Evolutionary conservation across 2,888 invertebrate species (phyloP), one percentile per base, ranked within the genome.

Genomic region (Cataglyphis altisquamis): DNA sequence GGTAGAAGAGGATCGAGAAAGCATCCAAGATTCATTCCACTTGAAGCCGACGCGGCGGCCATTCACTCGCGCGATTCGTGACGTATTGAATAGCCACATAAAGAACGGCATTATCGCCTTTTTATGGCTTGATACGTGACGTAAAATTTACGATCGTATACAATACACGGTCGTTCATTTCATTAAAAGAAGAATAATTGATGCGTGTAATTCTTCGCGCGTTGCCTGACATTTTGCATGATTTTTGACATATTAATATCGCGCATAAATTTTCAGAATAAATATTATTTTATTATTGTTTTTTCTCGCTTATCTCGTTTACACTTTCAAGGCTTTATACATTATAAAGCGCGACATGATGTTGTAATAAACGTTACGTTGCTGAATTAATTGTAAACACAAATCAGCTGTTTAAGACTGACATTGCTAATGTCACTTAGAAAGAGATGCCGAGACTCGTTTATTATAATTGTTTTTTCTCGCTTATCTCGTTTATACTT

Each of bases 111-210:
- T 80, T 80, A 80, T 60, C 74, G 60, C 18, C 18, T 4, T 60
- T 57, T 73, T 60, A 60, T 60, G 18, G 57, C 21, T 21, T 41
- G 70, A 68, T 68, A 57, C 29, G 45, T 21, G 36, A 29, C 8
- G 4, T 73, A n/a, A 78, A 70, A 70, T 72, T 80, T 80, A 80
- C 57, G 73, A 18, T 36, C 39, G 67, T n/a, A n/a, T 3, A n/a
- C 32, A 32, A n/a, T 5, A 15, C 32, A 32, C 32, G 41, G 5
- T 4, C n/a, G 32, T 68, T 41, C 6, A 9, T 12, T 60, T 6
- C n/a, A 15, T 15, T 12, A 68, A 6, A 9, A 32, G 18, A 32
- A 32, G 15, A 4, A 15, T 57, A 29, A 78, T 70, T 15, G 29
- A 29, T 41, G 41, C 4, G n/a, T 52, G 48, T 52, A 9, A 39